These are phyloP conservation scores for Oreotragus oreotragus DNA, from an alignment of 2,113 vertebrate genomes.

Conservation along the genomic window DNA sequence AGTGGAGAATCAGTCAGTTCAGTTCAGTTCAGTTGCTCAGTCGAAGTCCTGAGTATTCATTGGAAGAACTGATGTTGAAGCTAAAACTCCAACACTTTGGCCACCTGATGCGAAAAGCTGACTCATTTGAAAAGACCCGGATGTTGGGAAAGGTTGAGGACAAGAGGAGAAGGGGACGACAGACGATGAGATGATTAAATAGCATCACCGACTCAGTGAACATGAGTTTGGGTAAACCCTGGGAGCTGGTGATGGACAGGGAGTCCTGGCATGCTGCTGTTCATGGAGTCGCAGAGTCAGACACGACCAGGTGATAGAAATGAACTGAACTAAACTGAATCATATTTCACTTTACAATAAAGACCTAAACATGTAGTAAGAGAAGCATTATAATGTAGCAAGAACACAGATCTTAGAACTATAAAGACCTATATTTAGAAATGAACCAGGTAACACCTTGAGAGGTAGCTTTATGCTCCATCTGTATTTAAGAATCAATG, in stretches of 20 bases:
- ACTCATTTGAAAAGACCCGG: no score
- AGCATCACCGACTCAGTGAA: no score
- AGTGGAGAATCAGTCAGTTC: no score
- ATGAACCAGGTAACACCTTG: neutral
- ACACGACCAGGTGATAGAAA: neutral
- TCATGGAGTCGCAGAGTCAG: no score
- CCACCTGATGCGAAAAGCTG: no score
- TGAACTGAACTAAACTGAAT: neutral
- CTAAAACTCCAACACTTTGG: neutral
- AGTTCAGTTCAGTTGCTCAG: no score
- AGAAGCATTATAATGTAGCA: neutral
- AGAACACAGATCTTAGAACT: neutral
- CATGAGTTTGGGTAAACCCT: no score
- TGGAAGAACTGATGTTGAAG: neutral
- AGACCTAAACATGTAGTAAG: neutral
- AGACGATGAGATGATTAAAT: no score
- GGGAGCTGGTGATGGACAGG: no score
- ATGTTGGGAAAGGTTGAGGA: no score
- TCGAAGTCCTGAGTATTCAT: neutral
- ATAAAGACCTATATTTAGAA: neutral
- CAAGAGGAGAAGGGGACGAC: no score
- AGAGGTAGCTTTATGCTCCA: neutral
- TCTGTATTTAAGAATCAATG: neutral
- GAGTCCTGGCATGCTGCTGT: no score
- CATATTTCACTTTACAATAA: neutral